These are phyloP conservation scores for Falco concolor DNA, from an alignment of 2,797 vertebrate genomes.

Conservation along the genomic window DNA sequence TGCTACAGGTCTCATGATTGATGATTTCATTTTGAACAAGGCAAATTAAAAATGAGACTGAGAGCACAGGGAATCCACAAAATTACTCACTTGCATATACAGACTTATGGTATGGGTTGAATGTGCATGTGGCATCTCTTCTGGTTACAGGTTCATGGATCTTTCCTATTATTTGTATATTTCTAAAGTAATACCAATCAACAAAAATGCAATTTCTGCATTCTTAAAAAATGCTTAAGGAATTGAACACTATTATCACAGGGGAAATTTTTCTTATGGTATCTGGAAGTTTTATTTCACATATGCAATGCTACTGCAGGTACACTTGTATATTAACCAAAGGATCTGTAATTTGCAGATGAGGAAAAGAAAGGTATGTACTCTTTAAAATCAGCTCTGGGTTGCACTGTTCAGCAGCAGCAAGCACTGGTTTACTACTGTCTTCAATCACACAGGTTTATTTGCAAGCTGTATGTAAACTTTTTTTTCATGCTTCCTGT, in stretches of 20 bases:
- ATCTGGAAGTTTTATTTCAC: not conserved
- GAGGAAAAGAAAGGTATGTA: not conserved
- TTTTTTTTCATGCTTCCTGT: not conserved
- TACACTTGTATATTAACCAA: not conserved
- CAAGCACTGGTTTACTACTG: not conserved
- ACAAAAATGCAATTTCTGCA: not conserved
- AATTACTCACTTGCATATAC: not conserved
- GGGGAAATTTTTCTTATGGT: not conserved
- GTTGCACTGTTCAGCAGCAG: not conserved
- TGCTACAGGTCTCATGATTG: not conserved
- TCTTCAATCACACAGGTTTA: not conserved
- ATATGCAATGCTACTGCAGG: not conserved
- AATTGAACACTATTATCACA: not conserved
- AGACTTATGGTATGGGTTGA: not conserved
- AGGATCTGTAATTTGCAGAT: not conserved
- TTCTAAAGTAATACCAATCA: not conserved
- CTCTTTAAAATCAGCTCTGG: not conserved
- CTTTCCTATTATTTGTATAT: not conserved
- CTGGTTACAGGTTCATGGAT: not conserved
- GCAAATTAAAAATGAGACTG: slow-evolving; percentile 5
- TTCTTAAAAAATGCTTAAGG: not conserved
- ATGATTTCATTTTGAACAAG: slow-evolving; percentile 21
- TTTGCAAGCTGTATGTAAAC: not conserved
- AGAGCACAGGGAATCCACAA: not conserved
- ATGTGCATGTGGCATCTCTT: not conserved